Percentiles rank a stretch among this genome's conserved stretches.
Evolutionary conservation across 2,113 vertebrate genomes (phyloP).

Genomic region (Corvus hawaiiensis): DNA sequence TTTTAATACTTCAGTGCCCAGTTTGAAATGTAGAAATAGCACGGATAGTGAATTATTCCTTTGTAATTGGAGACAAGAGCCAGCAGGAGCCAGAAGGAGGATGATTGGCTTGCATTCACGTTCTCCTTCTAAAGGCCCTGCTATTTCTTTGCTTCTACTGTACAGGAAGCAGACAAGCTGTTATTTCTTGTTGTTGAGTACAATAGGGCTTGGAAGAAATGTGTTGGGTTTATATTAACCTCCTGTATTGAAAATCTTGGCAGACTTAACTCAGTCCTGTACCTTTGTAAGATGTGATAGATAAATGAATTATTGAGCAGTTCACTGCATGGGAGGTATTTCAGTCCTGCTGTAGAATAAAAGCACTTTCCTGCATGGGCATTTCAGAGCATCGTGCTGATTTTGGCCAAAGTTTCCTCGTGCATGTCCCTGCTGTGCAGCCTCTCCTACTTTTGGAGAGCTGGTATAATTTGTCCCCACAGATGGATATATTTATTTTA

Average conservation of each 20-base stretch:
- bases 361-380: not conserved
- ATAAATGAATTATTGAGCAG: constrained; percentile 20
- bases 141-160: constrained; percentile 45
- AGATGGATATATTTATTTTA: not conserved
- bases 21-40: constrained; percentile 54
- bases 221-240: constrained; percentile 42
- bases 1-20: constrained; percentile 30
- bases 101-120: constrained; percentile 36
- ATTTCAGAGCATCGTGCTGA: not conserved
- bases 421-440: not conserved
- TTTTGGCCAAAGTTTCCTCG: not conserved
- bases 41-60: constrained; percentile 38
- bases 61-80: constrained; percentile 51
- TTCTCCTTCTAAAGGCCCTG: constrained; percentile 33
- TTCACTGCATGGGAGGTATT: constrained; percentile 12
- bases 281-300: not conserved
- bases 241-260: not conserved
- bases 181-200: constrained; percentile 43
- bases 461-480: not conserved
- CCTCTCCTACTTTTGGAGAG: not conserved
- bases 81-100: constrained; percentile 42
- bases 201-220: constrained; percentile 38
- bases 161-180: constrained; percentile 49
- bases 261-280: constrained; percentile 34
- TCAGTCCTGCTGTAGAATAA: not conserved